Conservation (phyloP, 2,888 invertebrate genomes). For the Psylliodes chrysocephalus region DNA sequence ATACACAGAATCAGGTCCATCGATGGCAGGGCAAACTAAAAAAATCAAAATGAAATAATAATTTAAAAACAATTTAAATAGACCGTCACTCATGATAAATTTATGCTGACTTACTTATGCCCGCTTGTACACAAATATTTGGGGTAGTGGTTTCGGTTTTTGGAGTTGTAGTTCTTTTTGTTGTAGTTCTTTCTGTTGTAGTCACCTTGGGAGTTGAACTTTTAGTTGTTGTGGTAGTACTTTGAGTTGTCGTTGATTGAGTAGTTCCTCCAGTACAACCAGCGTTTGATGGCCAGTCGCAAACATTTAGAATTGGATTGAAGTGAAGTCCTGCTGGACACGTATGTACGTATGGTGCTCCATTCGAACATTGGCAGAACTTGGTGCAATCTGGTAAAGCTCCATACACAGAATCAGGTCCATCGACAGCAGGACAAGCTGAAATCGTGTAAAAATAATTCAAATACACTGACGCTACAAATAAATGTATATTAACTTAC, state of each 20-base stretch:
- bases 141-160: neutral
- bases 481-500: too few species aligned
- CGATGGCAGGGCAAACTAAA: constrained; percentile 30
- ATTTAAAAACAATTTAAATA: too few species aligned
- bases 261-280: constrained; percentile 21
- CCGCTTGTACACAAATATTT: neutral
- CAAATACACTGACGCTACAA: too few species aligned
- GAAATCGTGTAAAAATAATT: too few species aligned
- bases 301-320: constrained; percentile 36
- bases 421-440: constrained; percentile 35
- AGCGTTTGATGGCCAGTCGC: constrained; percentile 33
- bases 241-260: neutral
- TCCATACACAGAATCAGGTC: constrained; percentile 33
- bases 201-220: neutral
- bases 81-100: too few species aligned
- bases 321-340: constrained; percentile 41
- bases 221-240: constrained; percentile 9
- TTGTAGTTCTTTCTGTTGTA: constrained; percentile 7
- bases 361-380: constrained; percentile 43
- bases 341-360: constrained; percentile 28
- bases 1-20: constrained; percentile 34
- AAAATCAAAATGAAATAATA: neutral
- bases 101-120: neutral
- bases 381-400: constrained; percentile 34
- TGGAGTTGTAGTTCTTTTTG: neutral